These are phyloP conservation scores for Drosophila sturtevanti DNA, from an alignment of 1,140 invertebrate genomes.

Conservation along the genomic window DNA sequence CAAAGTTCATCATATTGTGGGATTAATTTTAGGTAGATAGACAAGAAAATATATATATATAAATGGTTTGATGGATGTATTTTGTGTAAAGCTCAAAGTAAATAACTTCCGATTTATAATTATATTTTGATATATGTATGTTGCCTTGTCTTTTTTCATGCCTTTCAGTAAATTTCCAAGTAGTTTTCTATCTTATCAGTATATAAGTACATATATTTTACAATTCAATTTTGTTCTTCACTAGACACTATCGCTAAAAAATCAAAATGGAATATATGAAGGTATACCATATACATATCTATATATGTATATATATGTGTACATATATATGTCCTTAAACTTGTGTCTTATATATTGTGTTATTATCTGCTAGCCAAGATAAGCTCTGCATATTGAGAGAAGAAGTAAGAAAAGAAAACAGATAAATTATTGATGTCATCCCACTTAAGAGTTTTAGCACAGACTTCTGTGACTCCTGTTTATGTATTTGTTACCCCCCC, in stretches of 20 bases:
- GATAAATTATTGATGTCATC: conserved; percentile 57
- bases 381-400: conserved; percentile 21
- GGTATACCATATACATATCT: not conserved
- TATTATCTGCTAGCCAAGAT: conserved; percentile 25
- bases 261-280: conserved; percentile 1
- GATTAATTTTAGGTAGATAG: conserved; percentile 23
- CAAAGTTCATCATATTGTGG: conserved; percentile 41
- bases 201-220: not conserved
- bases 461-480: not conserved
- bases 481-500: not conserved
- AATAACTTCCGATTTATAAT: conserved; percentile 60
- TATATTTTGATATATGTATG: conserved; percentile 36
- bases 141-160: not conserved
- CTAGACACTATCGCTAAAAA: not conserved
- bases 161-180: conserved; percentile 36
- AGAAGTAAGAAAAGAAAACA: conserved; percentile 24
- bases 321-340: conserved; percentile 16
- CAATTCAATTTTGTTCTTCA: conserved; percentile 11
- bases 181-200: conserved; percentile 46
- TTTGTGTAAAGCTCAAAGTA: conserved; percentile 39
- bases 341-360: conserved; percentile 16
- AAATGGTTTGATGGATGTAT: conserved; percentile 48
- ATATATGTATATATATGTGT: not conserved
- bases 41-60: not conserved
- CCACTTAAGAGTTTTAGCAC: conserved; percentile 15